Evolutionary conservation across 1,140 invertebrate genomes (phyloP), one percentile per base, ranked within the genome.

Genomic region (Lasaia peninsularis): DNA sequence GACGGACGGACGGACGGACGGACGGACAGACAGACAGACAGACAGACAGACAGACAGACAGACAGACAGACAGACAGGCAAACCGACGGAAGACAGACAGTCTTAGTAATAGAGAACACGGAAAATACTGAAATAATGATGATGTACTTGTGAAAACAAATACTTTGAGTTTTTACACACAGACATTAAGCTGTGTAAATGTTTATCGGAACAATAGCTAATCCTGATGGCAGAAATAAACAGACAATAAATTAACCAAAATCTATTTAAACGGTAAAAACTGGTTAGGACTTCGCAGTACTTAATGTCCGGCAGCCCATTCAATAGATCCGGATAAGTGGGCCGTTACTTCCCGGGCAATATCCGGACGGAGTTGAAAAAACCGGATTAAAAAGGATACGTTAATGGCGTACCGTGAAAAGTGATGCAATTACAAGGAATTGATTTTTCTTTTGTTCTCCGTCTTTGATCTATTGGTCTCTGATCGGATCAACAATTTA

Each of bases 241-340:
- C 40, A 44, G 18, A 18, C 53, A 28, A 52, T 56, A 52, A 44
- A 57, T 58, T 62, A 58, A 57, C 40, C 44, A 21, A 55, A 69
- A 69, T 60, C 63, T 65, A 62, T 69, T 55, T 65, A 63, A 62
- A 62, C 44, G 51, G 55, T 53, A 54, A 66, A 68, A 69, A 69
- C 63, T 52, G 63, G 60, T 65, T 64, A 61, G 62, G 58, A 51
- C 53, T 60, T 62, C 59, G 62, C 52, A 80, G 78, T 75, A 81
- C 72, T 81, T 80, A 81, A 69, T 78, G 78, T 81, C 72, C 71
- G 68, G 51, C 48, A 56, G 69, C 63, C 73, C 73, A 69, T 83
- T 78, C 76, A 72, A 81, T 80, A 81, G 71, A 80, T 84, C 69
- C 72, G 71, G 60, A 56, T 75, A 81, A 84, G 78, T 80, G 75